These are phyloP conservation scores for Saccopteryx bilineata DNA, from an alignment of 2,113 vertebrate genomes.

Conservation along the genomic window DNA sequence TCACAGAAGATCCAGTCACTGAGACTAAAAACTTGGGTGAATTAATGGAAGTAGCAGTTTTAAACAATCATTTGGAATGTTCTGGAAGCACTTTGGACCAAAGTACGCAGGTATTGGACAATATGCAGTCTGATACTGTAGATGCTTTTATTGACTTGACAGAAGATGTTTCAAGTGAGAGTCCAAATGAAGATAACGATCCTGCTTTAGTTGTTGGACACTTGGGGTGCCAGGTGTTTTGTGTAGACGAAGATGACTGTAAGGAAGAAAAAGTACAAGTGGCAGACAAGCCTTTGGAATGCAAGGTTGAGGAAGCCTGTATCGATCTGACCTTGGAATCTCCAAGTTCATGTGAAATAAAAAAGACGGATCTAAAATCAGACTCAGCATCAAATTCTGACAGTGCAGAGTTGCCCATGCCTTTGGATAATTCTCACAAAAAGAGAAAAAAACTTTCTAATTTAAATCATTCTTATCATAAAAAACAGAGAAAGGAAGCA, in stretches of 20 bases:
- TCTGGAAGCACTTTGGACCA: slow-evolving; percentile 65
- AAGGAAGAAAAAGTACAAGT: slow-evolving; percentile 72
- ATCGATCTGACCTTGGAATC: slow-evolving; percentile 82
- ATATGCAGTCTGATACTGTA: slow-evolving; percentile 9
- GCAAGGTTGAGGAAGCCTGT: slow-evolving; percentile 56
- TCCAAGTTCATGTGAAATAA: slow-evolving; percentile 66
- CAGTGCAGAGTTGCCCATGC: slow-evolving; percentile 70
- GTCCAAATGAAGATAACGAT: slow-evolving; percentile 68
- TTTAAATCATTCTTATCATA: slow-evolving; percentile 78
- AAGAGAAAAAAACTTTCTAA: slow-evolving; percentile 85
- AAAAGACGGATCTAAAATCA: slow-evolving; percentile 74
- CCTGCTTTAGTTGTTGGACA: slow-evolving; percentile 55
- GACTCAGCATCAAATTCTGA: slow-evolving; percentile 65
- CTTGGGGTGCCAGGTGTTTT: slow-evolving; percentile 62
- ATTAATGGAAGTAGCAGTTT: slow-evolving; percentile 73
- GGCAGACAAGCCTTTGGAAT: slow-evolving; percentile 38
- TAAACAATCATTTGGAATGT: slow-evolving; percentile 72
- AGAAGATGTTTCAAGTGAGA: slow-evolving; percentile 76
- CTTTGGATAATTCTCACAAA: slow-evolving; percentile 85
- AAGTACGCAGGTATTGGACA: slow-evolving; percentile 18
- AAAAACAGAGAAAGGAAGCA: slow-evolving; percentile 84
- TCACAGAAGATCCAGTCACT: slow-evolving; percentile 76
- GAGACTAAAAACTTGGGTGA: slow-evolving; percentile 77
- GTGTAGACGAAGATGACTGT: slow-evolving; percentile 68
- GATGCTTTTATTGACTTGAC: slow-evolving; percentile 80